These are phyloP conservation scores for Crypturellus tataupa DNA, from an alignment of 2,797 vertebrate species.

Conservation along the genomic window DNA sequence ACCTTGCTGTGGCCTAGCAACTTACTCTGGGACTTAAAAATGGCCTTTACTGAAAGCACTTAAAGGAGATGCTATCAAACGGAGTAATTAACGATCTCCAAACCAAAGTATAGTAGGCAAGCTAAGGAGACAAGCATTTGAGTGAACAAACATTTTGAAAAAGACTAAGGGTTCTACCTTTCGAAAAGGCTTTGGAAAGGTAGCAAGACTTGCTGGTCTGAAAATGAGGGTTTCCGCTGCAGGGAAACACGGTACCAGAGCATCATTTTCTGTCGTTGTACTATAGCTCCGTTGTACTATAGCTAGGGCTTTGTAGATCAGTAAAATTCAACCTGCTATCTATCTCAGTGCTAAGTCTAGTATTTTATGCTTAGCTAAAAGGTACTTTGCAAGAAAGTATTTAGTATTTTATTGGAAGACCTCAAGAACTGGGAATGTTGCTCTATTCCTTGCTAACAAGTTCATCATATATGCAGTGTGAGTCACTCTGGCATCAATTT, in stretches of 20 bases:
- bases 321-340: background rate
- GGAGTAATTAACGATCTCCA: background rate
- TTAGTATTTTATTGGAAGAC: background rate
- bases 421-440: background rate
- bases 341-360: background rate
- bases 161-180: background rate
- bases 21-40: background rate
- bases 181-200: background rate
- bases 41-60: background rate
- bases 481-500: background rate
- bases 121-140: background rate
- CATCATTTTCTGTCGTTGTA: background rate
- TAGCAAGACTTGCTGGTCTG: background rate
- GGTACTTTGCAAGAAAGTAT: background rate
- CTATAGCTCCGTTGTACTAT: background rate
- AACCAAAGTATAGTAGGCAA: background rate
- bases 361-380: background rate
- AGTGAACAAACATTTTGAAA: background rate
- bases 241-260: background rate
- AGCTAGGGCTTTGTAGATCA: background rate
- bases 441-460: background rate
- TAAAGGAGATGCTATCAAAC: background rate
- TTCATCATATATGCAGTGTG: background rate
- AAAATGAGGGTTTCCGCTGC: background rate
- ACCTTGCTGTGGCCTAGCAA: background rate